Percentiles rank a stretch among this genome's conserved stretches.
Evolutionary conservation across 2,888 invertebrate genomes (phyloP).

Genomic region (Drosophila tripunctata): DNA sequence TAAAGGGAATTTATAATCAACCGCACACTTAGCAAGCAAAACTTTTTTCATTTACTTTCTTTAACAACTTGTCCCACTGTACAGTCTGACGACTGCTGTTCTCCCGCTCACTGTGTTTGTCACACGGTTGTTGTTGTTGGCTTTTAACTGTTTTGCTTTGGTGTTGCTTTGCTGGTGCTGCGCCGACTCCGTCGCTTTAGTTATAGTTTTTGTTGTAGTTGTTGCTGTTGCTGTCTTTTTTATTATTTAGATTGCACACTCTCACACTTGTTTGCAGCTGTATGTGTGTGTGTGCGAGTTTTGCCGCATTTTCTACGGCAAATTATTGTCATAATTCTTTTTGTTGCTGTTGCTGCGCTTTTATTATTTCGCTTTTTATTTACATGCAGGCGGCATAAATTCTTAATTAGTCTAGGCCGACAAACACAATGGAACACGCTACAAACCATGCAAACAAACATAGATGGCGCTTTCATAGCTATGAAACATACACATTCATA

Average conservation of each 20-base stretch:
- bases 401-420: slow-evolving; percentile 69
- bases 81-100: background rate
- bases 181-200: slow-evolving; percentile 48
- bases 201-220: slow-evolving; percentile 55
- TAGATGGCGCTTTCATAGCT: slow-evolving; percentile 4
- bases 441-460: no score
- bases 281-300: slow-evolving; percentile 32
- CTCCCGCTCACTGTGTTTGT: slow-evolving; percentile 30
- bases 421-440: slow-evolving; percentile 42
- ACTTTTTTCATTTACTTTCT: background rate
- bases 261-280: slow-evolving; percentile 23
- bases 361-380: slow-evolving; percentile 48
- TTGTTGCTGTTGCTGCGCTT: slow-evolving; percentile 43
- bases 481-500: no score
- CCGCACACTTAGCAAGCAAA: background rate
- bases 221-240: slow-evolving; percentile 35
- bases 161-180: slow-evolving; percentile 41
- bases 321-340: slow-evolving; percentile 70
- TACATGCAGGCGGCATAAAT: slow-evolving; percentile 67
- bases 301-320: slow-evolving; percentile 69
- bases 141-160: slow-evolving; percentile 69
- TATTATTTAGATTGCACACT: no score
- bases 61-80: slow-evolving; percentile 26
- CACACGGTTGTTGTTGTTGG: slow-evolving; percentile 30
- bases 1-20: background rate